Evolutionary conservation across 2,888 invertebrate species (phyloP).

Genomic region (Gibbula magus): DNA sequence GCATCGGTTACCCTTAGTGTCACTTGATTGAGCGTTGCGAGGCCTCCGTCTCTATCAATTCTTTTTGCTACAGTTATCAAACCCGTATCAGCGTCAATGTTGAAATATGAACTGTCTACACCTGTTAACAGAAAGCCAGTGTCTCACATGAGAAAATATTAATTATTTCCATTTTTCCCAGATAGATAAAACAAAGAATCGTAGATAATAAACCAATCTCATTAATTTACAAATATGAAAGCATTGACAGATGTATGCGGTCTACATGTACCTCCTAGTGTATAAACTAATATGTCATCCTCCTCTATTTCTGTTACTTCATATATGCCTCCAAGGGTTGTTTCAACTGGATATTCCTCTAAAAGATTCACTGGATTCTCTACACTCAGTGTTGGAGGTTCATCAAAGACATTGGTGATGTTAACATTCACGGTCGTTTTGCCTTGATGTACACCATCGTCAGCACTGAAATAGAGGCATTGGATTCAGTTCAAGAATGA

Average conservation of each 20-base stretch:
- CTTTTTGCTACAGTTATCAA: neutral
- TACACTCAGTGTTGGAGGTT: neutral
- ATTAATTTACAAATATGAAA: too few species aligned
- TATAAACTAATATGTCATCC: neutral
- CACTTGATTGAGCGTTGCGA: neutral
- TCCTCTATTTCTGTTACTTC: constrained; percentile 5
- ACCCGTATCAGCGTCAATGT: neutral
- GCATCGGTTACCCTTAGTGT: neutral
- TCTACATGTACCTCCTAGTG: neutral
- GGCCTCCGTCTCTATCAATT: neutral
- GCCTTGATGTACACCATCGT: neutral
- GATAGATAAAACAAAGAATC: too few species aligned
- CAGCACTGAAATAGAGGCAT: neutral
- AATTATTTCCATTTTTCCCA: too few species aligned
- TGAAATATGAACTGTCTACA: neutral
- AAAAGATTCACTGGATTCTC: neutral
- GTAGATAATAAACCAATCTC: too few species aligned
- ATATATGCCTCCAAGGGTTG: constrained; percentile 1
- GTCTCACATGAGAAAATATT: too few species aligned
- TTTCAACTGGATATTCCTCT: neutral
- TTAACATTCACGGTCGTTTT: neutral
- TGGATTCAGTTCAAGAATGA: too few species aligned
- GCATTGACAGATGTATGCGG: too few species aligned
- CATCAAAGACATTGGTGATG: constrained; percentile 2
- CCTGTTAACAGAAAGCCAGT: neutral